Conservation (phyloP, 2,797 vertebrate genomes). For the Xiphorhynchus erythropygius region DNA sequence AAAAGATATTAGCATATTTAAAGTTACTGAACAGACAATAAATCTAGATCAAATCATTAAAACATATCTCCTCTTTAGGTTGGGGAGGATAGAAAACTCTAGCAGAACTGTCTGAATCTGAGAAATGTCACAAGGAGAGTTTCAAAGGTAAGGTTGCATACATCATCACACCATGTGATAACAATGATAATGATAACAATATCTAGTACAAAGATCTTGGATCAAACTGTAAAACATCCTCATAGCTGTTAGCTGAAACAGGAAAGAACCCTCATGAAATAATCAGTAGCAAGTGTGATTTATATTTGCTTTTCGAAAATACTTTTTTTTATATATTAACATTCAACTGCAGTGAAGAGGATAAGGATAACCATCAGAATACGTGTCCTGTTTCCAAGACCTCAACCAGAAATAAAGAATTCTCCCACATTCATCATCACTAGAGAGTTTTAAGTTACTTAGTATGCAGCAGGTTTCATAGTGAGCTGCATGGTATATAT, state of each 20-base stretch:
- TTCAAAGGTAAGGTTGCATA: not conserved
- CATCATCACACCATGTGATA: not conserved
- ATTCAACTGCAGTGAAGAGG: not conserved
- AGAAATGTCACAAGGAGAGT: not conserved
- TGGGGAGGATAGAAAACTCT: not conserved
- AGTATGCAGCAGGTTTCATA: not conserved
- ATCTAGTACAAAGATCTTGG: not conserved
- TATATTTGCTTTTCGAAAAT: not conserved
- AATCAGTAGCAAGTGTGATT: not conserved
- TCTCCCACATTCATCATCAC: not conserved
- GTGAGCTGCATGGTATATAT: not conserved
- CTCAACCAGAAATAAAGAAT: not conserved
- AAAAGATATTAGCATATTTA: not conserved
- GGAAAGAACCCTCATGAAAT: not conserved
- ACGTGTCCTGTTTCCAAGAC: not conserved
- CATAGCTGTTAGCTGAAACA: not conserved
- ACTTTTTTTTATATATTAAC: not conserved
- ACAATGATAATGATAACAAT: not conserved
- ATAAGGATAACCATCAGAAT: not conserved
- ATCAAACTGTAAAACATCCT: not conserved
- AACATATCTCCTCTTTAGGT: not conserved
- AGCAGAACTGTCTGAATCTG: not conserved
- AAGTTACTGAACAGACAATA: not conserved
- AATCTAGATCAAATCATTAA: not conserved
- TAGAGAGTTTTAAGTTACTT: not conserved